Evolutionary conservation across 1,140 invertebrate species (phyloP), one percentile per base, ranked within the genome.

Genomic region (Melipona quadrifasciata): DNA sequence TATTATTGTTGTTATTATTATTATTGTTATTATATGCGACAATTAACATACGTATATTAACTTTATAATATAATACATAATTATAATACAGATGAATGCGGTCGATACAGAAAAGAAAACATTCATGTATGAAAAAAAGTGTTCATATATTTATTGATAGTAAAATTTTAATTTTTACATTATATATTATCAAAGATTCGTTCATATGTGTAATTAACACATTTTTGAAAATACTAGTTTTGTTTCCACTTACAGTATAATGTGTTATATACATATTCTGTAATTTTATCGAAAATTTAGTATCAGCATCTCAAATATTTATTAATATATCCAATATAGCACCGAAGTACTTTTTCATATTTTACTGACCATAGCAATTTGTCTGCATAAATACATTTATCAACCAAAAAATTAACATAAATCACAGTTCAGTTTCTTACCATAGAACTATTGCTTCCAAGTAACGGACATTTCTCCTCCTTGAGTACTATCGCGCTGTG

Each of bases 391-490:
- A 86, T 58, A 79, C 47, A 70, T 78, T 65, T 65, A 82, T 80
- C 47, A 58, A 21, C 24, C 58, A 61, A 79, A n/a, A 70, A 31
- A 21, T 86, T 58, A 89, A 72, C 27, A 58, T 57, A 65, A 78
- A 17, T 65, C 67, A 71, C 67, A 88, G 34, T 84, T 95, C 88
- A 95, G 87, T 93, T 95, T 91, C 94, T 93, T 80, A 94, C 92
- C 39, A 93, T 91, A 87, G 94, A 89, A 83, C 92, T 93, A 84
- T 94, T 95, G 80, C 94, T 95, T 83, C 95, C 95, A 82, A 94
- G 95, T 78, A 93, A 95, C 93, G 6, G 95, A 95, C 94, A 95
- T 95, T 85, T 95, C 95, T 67, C 95, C 95, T 70, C 94, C 93
- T 93, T 95, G 95, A 77, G 93, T 94, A 87, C 92, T 95, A 83